Evolutionary conservation across 2,888 invertebrate species (phyloP).

Genomic region (Diaphora mendica): DNA sequence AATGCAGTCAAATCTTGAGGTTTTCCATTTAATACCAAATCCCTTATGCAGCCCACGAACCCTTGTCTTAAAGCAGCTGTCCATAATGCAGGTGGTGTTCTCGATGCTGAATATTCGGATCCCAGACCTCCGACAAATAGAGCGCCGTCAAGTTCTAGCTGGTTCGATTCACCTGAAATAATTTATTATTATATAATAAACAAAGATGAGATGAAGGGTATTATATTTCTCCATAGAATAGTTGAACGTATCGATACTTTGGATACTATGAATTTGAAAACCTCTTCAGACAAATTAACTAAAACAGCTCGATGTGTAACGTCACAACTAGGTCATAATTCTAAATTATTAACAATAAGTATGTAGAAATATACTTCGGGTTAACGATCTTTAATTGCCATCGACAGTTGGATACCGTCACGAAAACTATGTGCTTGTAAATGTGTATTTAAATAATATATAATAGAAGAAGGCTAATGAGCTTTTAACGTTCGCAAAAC

Average conservation of each 20-base stretch:
- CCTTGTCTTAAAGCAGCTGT: conserved; percentile 95
- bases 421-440: neutral
- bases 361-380: neutral
- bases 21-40: conserved; percentile 94
- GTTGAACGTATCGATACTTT: neutral
- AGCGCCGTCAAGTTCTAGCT: conserved; percentile 94
- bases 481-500: neutral
- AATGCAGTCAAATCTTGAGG: conserved; percentile 95
- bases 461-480: neutral
- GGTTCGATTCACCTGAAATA: conserved; percentile 91
- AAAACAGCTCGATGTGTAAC: neutral
- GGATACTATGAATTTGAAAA: too few species aligned
- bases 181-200: conserved; percentile 5
- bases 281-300: neutral
- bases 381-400: neutral
- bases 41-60: conserved; percentile 97
- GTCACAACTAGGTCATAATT: too few species aligned
- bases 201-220: neutral
- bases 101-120: conserved; percentile 91
- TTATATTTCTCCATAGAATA: neutral
- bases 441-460: neutral
- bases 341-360: neutral
- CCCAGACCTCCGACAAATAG: conserved; percentile 96
- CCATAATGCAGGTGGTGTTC: conserved; percentile 95
- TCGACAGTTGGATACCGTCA: neutral